Percentiles rank a stretch among this genome's conserved stretches.
phyloP scores from a whole-genome alignment of 2,797 vertebrate genomes.

The Lepidocolaptes lacrymiger region DNA sequence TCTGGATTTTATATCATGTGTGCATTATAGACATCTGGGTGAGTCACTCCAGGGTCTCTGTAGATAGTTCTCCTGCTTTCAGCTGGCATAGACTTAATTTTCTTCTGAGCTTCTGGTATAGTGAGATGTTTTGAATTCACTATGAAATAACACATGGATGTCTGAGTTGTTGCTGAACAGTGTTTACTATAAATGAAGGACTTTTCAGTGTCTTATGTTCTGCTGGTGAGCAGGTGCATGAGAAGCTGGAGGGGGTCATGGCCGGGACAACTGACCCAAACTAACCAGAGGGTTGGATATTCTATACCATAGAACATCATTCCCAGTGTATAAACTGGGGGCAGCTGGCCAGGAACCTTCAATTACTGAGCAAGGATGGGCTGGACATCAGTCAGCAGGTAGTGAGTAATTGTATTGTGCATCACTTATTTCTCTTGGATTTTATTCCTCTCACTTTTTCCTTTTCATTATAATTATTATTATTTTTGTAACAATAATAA shows the following conservation, averaged over 20 bases:
- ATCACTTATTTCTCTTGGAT: neutral
- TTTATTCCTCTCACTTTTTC: neutral
- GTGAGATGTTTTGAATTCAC: neutral
- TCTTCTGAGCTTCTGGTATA: neutral
- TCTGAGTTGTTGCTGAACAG: neutral
- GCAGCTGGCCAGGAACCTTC: neutral
- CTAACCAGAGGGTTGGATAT: neutral
- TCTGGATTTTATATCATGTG: neutral
- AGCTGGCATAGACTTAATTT: neutral
- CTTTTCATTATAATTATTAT: neutral
- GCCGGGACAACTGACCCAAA: neutral
- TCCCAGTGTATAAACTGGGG: neutral
- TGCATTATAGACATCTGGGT: neutral
- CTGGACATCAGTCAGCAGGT: fast-evolving
- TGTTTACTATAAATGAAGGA: neutral
- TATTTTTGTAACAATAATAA: neutral
- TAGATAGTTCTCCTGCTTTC: neutral
- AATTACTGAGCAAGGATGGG: neutral
- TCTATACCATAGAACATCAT: neutral
- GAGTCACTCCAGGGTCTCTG: neutral
- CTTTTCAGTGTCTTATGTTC: neutral
- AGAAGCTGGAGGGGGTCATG: neutral
- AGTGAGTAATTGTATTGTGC: neutral
- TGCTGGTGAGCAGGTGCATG: too few species aligned
- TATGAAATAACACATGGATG: neutral